Percentiles rank a stretch among this genome's conserved stretches.
Conservation (phyloP, 1,140 invertebrate genomes). For the Steinernema khuongi region DNA sequence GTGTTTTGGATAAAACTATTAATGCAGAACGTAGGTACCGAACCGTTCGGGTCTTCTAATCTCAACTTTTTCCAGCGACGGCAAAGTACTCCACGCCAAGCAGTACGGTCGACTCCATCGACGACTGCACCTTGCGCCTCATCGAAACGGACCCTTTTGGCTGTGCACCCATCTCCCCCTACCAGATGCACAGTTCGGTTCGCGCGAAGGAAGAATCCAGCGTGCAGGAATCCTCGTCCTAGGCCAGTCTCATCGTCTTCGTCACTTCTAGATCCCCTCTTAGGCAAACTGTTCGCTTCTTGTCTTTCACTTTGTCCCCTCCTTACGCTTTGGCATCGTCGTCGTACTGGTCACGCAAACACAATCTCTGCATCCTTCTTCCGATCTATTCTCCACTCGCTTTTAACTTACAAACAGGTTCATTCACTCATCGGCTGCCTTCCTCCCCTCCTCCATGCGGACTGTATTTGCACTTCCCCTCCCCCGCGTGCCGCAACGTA, state of each 20-base stretch:
- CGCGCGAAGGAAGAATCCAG: neutral
- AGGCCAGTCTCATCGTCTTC: neutral
- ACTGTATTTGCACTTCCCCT: neutral
- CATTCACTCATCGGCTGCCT: conserved; percentile 14
- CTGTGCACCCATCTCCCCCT: conserved; percentile 5
- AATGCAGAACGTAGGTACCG: too few relatives aligned
- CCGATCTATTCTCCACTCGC: neutral
- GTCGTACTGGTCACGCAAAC: conserved; percentile 6
- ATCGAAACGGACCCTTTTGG: neutral
- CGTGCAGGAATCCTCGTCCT: neutral
- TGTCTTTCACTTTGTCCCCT: neutral
- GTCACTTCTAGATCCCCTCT: conserved; percentile 9
- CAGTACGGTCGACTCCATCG: neutral
- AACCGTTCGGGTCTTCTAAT: too few relatives aligned
- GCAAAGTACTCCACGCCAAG: neutral
- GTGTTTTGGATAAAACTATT: too few relatives aligned
- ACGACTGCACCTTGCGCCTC: neutral
- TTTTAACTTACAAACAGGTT: conserved; percentile 11
- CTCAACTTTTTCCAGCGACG: neutral
- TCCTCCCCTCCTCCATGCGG: neutral
- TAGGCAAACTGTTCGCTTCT: conserved; percentile 12
- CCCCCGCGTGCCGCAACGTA: too few relatives aligned
- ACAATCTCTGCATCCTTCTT: conserved; percentile 9
- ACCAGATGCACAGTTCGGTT: conserved; percentile 5
- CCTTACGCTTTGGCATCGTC: neutral